Evolutionary conservation across 2,888 invertebrate species (phyloP), one percentile per base, ranked within the genome.

Genomic region (Hololepta plana): DNA sequence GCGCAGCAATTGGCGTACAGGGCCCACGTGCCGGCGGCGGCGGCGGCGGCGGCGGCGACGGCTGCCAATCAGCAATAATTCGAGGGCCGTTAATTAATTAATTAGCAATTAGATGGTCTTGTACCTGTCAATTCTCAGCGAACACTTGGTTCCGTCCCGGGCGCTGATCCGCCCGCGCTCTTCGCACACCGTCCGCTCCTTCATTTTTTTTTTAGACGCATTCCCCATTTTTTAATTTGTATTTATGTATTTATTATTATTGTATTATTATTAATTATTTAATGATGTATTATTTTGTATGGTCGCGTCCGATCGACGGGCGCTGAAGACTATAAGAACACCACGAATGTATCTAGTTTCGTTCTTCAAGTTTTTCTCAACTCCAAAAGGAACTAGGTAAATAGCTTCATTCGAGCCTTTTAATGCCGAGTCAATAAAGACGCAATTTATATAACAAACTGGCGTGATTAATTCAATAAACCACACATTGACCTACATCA

Each of bases 1-100:
- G 72, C 77, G 33, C 81, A 82, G 48, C 72, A 71, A 43, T 55
- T 82, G 48, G 84, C 82, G 34, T 84, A 81, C 57, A 66, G 70
- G 38, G 79, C 70, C 37, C 81, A 84, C 53, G 37, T 40, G 20
- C 46, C 42, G 54, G 55, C 42, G n/a, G 33, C 81, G 82, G 48
- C 72, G 70, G 43, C 55, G 82, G 48, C 82, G 82, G 34, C 84
- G 81, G 57, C 66, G 70, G 38, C 79, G 70, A 37, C 81, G 84
- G 53, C 36, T 40, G 20, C 46, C 42, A 49, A 44, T 33, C 37
- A 45, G 38, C 45, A 45, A 38, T 47, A 44, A 40, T 20, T 23
- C 31, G 29, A 32, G 27, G 32, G 32, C 6, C 17, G n/a, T 7
- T 8, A 17, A 17, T 8, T 7, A 17, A 17, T 6, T 8, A 7